Evolutionary conservation across 2,113 vertebrate species (phyloP).

Genomic region (Clarias macrocephalus): DNA sequence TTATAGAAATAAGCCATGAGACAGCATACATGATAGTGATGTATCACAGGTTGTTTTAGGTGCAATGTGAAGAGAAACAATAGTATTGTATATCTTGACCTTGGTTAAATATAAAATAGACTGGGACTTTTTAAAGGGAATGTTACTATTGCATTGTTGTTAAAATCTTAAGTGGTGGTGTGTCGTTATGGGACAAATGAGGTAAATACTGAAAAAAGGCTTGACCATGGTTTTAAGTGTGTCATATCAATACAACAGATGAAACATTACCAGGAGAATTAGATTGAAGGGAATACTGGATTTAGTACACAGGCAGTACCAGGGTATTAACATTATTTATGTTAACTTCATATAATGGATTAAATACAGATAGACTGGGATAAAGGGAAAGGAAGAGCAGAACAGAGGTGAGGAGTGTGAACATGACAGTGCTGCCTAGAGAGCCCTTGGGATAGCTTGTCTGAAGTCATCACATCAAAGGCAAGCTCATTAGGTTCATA

Average conservation of each 20-base stretch:
- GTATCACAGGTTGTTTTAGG: neutral
- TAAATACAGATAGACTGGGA: constrained; percentile 29
- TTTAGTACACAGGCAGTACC: neutral
- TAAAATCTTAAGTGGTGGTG: neutral
- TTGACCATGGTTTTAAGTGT: neutral
- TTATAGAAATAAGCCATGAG: neutral
- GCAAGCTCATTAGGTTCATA: constrained; percentile 79
- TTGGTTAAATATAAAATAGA: neutral
- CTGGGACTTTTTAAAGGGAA: neutral
- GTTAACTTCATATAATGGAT: neutral
- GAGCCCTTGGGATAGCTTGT: constrained; percentile 70
- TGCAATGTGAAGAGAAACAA: neutral
- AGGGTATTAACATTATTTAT: neutral
- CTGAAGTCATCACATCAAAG: constrained; percentile 73
- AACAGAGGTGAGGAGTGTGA: constrained; percentile 64
- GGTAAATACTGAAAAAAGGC: neutral
- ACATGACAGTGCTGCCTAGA: constrained; percentile 65
- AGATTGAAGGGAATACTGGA: neutral
- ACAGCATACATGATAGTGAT: neutral
- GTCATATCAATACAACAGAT: neutral
- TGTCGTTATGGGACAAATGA: neutral
- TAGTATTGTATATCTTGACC: neutral
- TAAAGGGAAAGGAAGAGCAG: constrained; percentile 21
- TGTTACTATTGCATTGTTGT: neutral
- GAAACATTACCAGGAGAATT: neutral